Evolutionary conservation across 2,113 vertebrate genomes (phyloP).

Genomic region (Meleagris gallopavo): DNA sequence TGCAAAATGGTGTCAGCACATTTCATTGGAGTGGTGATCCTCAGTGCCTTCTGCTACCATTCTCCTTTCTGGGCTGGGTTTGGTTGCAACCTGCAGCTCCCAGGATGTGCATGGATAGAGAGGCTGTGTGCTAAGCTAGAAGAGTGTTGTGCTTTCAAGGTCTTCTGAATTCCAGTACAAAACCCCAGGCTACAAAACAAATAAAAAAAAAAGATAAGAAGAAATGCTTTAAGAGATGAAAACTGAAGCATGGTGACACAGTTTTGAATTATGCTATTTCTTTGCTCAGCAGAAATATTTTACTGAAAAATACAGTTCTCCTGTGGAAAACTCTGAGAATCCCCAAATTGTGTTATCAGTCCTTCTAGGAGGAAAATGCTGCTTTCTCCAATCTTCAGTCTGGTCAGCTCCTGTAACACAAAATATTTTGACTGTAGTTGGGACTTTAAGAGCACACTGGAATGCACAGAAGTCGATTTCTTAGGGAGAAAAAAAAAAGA

Average conservation of each 20-base stretch:
- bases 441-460: not conserved
- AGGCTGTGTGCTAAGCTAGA: not conserved
- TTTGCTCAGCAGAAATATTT: not conserved
- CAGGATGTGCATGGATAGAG: not conserved
- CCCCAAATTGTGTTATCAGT: not conserved
- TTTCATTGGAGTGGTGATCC: not conserved
- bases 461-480: not conserved
- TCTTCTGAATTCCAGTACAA: not conserved
- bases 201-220: fast-evolving
- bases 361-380: not conserved
- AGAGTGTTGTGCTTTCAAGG: not conserved
- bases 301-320: not conserved
- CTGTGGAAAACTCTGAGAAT: constrained; percentile 4
- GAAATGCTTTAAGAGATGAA: not conserved
- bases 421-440: not conserved
- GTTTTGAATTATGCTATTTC: not conserved
- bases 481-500: not conserved
- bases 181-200: not conserved
- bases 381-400: not conserved
- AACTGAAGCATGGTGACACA: not conserved
- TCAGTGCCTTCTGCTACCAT: constrained; percentile 21
- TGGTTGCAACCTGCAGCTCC: not conserved
- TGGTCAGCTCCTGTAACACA: not conserved
- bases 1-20: not conserved
- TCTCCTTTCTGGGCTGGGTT: not conserved